Conservation (phyloP, 2,797 vertebrate genomes). For the Menidia menidia region DNA sequence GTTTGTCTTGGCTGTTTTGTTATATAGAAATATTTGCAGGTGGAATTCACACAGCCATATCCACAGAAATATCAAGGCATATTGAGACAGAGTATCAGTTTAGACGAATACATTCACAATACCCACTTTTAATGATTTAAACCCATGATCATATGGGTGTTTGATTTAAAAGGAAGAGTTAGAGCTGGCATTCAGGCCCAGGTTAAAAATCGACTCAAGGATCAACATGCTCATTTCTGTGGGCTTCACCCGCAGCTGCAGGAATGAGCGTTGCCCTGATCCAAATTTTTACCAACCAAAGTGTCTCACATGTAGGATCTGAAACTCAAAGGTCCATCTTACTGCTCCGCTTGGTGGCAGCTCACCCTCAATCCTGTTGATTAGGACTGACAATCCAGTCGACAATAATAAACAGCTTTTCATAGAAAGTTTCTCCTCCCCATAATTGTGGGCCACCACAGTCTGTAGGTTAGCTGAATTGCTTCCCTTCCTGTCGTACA, state of each 20-base stretch:
- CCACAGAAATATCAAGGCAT: background rate
- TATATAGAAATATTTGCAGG: background rate
- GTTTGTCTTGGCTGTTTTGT: background rate
- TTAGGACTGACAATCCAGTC: background rate
- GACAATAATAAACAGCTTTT: background rate
- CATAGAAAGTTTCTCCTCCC: background rate
- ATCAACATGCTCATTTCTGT: constrained; percentile 1
- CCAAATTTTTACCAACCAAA: background rate
- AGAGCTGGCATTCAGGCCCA: background rate
- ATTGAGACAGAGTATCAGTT: background rate
- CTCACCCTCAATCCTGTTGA: background rate
- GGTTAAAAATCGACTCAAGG: background rate
- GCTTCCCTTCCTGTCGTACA: background rate
- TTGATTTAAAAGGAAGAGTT: background rate
- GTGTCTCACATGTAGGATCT: background rate
- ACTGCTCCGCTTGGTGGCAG: background rate
- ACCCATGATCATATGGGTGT: background rate
- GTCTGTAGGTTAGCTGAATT: background rate
- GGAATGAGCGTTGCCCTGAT: background rate
- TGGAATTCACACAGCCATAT: background rate
- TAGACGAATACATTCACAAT: background rate
- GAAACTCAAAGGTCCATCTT: background rate
- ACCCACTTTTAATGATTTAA: background rate
- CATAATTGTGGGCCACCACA: background rate
- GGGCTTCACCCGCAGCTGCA: background rate